Evolutionary conservation across 1,140 invertebrate genomes (phyloP).

Genomic region (Drosophila aff.): DNA sequence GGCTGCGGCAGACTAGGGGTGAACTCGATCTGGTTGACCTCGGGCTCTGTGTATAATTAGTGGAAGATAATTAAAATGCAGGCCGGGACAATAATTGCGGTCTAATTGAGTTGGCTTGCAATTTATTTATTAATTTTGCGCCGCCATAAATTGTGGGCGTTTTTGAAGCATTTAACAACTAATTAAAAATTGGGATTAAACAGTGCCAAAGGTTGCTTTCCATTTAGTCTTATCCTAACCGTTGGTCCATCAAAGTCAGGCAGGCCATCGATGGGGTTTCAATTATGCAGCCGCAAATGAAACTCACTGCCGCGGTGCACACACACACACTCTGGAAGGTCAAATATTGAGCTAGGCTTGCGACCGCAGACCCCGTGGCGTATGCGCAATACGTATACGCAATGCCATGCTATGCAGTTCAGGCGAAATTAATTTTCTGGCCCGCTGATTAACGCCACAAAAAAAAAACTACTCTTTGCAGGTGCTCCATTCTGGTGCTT

Average conservation of each 20-base stretch:
- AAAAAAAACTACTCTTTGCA: slow-evolving; percentile 85
- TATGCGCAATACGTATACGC: slow-evolving; percentile 31
- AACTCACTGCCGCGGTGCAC: slow-evolving; percentile 14
- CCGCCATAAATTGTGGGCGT: slow-evolving; percentile 6
- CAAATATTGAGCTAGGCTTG: slow-evolving; percentile 24
- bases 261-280: slow-evolving; percentile 7
- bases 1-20: slow-evolving; percentile 28
- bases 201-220: neutral
- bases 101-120: slow-evolving; percentile 72
- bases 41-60: slow-evolving; percentile 32
- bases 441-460: slow-evolving; percentile 20
- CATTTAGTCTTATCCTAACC: slow-evolving; percentile 1
- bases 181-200: slow-evolving; percentile 24
- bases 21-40: slow-evolving; percentile 24
- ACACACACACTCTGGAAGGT: neutral
- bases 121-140: slow-evolving; percentile 55
- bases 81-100: slow-evolving; percentile 51
- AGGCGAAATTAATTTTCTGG: slow-evolving; percentile 17
- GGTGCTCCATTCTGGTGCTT: slow-evolving; percentile 97
- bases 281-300: slow-evolving; percentile 40
- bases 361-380: slow-evolving; percentile 28
- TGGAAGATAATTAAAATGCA: slow-evolving; percentile 61
- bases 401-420: neutral
- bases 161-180: slow-evolving; percentile 29
- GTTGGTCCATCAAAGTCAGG: neutral